phyloP scores from a whole-genome alignment of 2,113 vertebrate species.

The Vidua chalybeata region DNA sequence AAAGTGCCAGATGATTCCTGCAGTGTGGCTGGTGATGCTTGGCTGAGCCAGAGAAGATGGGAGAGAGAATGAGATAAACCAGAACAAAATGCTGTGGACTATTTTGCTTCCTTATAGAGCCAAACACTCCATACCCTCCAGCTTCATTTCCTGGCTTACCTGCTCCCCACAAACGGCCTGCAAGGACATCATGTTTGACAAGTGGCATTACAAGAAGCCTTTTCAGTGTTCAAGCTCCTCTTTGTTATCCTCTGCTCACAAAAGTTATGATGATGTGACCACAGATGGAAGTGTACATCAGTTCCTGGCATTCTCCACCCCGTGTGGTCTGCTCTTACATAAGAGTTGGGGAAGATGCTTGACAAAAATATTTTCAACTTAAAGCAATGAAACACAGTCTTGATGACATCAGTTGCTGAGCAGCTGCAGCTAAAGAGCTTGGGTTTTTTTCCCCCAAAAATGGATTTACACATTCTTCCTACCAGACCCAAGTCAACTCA shows the following conservation, averaged over 20 bases:
- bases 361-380: background rate
- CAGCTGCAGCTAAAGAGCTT: background rate
- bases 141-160: background rate
- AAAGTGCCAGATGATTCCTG: background rate
- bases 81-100: fast-evolving
- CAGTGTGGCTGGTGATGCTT: background rate
- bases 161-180: background rate
- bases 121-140: background rate
- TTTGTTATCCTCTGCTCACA: background rate
- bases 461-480: background rate
- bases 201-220: background rate
- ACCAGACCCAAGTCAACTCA: background rate
- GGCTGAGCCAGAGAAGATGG: background rate
- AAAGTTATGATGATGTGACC: background rate
- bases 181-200: background rate
- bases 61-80: background rate
- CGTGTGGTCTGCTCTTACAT: fast-evolving
- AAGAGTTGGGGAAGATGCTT: background rate
- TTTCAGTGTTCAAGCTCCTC: background rate
- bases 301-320: background rate
- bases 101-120: background rate
- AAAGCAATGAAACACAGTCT: background rate
- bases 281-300: fast-evolving
- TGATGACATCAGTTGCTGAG: background rate
- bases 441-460: background rate